Base-by-base conservation (phyloP, 2,888 invertebrate species). In the Hemithea aestivaria region DNA sequence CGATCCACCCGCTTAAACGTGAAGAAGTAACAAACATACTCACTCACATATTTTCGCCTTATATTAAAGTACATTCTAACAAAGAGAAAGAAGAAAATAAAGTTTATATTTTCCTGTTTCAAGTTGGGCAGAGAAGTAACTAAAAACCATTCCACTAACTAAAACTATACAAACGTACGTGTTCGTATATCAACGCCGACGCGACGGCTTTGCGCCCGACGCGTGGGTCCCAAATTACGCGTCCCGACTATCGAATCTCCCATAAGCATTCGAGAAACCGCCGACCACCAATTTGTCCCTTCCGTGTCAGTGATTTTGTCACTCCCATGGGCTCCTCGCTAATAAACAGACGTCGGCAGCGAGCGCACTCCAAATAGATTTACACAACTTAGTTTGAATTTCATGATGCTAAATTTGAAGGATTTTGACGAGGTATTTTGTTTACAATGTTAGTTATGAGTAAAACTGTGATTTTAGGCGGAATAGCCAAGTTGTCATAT, bases 281-380 rank as follows among this genome's bases (percentile, higher is more conserved):
- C 62, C 62, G 56, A 65, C 70, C 66, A 62, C 70, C 73, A 74
- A 82, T 81, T 82, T 76, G 77, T 77, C 75, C 75, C 73, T 81
- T 79, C 69, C 75, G 66, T 62, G 63, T 66, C 74, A 67, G 61
- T 73, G 71, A 67, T 68, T 76, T 67, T 61, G 71, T 66, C 69
- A 66, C 61, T 64, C 64, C 65, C 64, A 51, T 56, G 56, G 66
- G 64, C 64, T 55, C 53, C 56, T 56, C 57, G 48, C 62, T 68
- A 68, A 68, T 66, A 66, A 62, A 64, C 58, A 53, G 58, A 56
- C 52, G 50, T 44, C 55, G 51, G 54, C 51, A 51, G 51, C 40
- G 46, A 45, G 54, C 53, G 56, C 58, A 51, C 57, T 57, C 53
- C 53, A 66, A 65, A 63, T 64, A 63, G 64, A 65, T 66, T 68